Evolutionary conservation across 2,888 invertebrate species (phyloP), one percentile per base, ranked within the genome.

Genomic region (Leptogaster cylindrica): DNA sequence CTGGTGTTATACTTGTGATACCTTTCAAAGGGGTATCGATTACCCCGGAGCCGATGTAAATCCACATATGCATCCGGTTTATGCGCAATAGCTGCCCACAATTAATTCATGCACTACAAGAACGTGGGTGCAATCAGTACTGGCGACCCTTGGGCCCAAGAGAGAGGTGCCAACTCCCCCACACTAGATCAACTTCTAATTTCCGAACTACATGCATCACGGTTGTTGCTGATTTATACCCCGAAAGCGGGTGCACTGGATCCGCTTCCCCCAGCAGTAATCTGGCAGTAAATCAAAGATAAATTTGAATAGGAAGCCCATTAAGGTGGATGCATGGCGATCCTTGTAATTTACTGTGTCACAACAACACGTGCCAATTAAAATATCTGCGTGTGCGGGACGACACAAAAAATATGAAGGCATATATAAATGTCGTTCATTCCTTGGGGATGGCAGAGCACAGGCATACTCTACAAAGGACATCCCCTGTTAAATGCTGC

Each of bases 331-430:
- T 41, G 58, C 12, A 39, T 58, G 23, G 58, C 39, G 31, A 23
- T 58, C 39, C 41, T 25, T 16, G 51, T 65, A 65, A 65, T 65
- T 65, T 52, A 65, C 65, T 51, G 36, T 65, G 65, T 65, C 51
- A 65, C 51, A 39, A 65, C 52, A 58, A 51, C 65, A 65, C 65
- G 65, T 65, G 65, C 51, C 65, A 65, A 65, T 65, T 65, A 65
- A 65, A 65, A 51, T 65, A 39, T 58, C 25, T 55, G 28, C 25
- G 39, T 58, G 58, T 25, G 25, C 23, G n/a, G 27, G n/a, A 5
- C 14, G 14, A 12, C 2, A 20, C 10, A 20, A 10, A 2, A 10
- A 16, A 44, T 18, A 46, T n/a, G n/a, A 46, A 25, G 8, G 20
- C 23, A 8, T n/a, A 10, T 7, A 31, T 31, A 31, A 6, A 31